Conservation (phyloP, 1,140 invertebrate genomes). For the Pentalonia nigronervosa region DNA sequence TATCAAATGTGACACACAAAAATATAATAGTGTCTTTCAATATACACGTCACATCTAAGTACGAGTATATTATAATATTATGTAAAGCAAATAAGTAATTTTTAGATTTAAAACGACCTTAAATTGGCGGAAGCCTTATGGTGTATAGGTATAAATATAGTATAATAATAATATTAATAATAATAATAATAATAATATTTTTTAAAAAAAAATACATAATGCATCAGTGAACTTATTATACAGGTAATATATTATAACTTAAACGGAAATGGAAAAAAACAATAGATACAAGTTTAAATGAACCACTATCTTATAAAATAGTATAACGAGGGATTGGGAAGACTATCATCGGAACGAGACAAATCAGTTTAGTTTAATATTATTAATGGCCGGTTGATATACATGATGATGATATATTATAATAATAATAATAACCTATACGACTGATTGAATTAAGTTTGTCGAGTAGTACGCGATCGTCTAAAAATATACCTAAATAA, state of each 20-base stretch:
- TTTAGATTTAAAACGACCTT: background rate
- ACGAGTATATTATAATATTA: background rate
- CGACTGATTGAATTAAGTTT: conserved; percentile 24
- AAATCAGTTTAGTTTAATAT: background rate
- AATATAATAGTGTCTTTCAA: background rate
- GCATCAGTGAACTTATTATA: background rate
- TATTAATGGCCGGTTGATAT: background rate
- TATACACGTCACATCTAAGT: background rate
- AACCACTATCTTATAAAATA: background rate
- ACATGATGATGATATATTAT: background rate
- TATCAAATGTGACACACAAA: background rate
- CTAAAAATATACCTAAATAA: conserved; percentile 10
- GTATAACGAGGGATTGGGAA: background rate
- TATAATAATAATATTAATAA: background rate
- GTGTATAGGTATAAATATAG: background rate
- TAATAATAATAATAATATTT: too few relatives aligned
- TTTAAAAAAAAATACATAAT: conserved; percentile 6
- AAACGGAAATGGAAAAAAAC: background rate
- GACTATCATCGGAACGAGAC: background rate
- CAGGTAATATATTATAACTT: background rate
- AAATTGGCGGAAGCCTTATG: background rate
- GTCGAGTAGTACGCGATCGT: background rate
- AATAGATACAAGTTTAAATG: background rate
- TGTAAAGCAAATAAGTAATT: background rate
- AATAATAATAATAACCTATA: conserved; percentile 12